Evolutionary conservation across 2,113 vertebrate genomes (phyloP).

Genomic region (Paracanthobrama guichenoti): DNA sequence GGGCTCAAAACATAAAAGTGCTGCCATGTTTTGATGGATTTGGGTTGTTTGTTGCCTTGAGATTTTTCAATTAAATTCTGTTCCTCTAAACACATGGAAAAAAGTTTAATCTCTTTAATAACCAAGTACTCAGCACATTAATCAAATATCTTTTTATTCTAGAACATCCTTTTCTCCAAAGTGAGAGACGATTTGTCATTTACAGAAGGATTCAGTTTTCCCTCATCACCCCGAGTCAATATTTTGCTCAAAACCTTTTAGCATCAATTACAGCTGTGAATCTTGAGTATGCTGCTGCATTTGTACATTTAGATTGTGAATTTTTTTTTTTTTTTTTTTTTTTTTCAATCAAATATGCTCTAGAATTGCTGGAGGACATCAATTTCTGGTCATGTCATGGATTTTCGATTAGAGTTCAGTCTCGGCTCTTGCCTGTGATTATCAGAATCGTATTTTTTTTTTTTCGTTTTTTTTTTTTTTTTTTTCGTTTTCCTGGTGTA

Average conservation of each 20-base stretch:
- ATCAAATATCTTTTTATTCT: constrained; percentile 10
- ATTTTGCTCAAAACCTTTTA: constrained; percentile 3
- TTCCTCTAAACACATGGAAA: not conserved
- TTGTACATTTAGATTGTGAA: not conserved
- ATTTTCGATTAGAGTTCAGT: not conserved
- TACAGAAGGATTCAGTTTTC: constrained; percentile 7
- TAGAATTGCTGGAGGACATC: not conserved
- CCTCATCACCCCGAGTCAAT: not conserved
- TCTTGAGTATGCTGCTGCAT: not conserved
- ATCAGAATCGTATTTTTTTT: not conserved
- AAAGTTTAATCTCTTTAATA: not conserved
- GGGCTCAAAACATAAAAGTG: not conserved
- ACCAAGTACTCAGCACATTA: not conserved
- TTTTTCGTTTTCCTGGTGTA: no score
- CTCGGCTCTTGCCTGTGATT: not conserved
- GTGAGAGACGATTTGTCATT: not conserved
- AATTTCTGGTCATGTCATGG: not conserved
- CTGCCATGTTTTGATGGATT: not conserved
- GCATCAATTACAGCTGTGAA: not conserved
- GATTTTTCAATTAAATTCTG: not conserved
- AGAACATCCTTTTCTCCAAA: not conserved
- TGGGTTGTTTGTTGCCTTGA: not conserved
- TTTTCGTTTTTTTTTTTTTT: not conserved
- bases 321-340: not conserved
- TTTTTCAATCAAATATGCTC: not conserved